These are phyloP conservation scores for Notolepis coatsorum DNA, from an alignment of 2,797 vertebrate genomes.

Conservation along the genomic window DNA sequence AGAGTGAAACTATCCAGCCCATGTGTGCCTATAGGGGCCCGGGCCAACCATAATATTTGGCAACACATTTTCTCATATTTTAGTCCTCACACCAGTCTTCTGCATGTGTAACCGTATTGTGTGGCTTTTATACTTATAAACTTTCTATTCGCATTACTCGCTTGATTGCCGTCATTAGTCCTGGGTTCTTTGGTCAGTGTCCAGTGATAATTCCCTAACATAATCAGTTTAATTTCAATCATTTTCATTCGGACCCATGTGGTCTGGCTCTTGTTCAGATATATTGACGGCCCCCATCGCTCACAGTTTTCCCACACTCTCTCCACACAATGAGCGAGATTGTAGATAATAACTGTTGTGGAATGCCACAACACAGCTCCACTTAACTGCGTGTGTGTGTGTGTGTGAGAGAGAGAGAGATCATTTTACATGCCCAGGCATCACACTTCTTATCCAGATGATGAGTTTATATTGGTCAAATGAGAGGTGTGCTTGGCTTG, in stretches of 20 bases:
- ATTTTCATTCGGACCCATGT: background rate
- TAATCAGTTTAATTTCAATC: no score
- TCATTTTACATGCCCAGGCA: slow-evolving; percentile 48
- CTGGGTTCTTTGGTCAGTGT: no score
- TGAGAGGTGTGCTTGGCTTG: no score
- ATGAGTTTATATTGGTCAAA: no score
- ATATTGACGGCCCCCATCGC: background rate
- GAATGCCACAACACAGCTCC: slow-evolving; percentile 50
- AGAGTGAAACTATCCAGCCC: background rate
- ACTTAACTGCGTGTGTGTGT: background rate
- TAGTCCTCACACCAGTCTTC: slow-evolving; percentile 9
- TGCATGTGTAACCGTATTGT: no score
- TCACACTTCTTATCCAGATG: slow-evolving; percentile 26
- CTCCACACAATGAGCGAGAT: slow-evolving; percentile 49
- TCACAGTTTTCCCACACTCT: slow-evolving; percentile 55
- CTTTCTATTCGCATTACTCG: no score
- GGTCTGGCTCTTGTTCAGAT: background rate
- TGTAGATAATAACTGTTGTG: slow-evolving; percentile 63
- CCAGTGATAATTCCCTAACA: no score
- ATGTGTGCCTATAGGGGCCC: background rate
- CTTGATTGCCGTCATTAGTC: no score
- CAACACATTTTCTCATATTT: slow-evolving; percentile 35
- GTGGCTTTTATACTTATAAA: no score
- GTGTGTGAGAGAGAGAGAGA: slow-evolving; percentile 11
- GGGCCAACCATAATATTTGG: slow-evolving; percentile 52